Percentiles rank a stretch among this genome's conserved stretches.
These are phyloP conservation scores for Chionis minor DNA, from an alignment of 2,113 vertebrate species.

Conservation along the genomic window DNA sequence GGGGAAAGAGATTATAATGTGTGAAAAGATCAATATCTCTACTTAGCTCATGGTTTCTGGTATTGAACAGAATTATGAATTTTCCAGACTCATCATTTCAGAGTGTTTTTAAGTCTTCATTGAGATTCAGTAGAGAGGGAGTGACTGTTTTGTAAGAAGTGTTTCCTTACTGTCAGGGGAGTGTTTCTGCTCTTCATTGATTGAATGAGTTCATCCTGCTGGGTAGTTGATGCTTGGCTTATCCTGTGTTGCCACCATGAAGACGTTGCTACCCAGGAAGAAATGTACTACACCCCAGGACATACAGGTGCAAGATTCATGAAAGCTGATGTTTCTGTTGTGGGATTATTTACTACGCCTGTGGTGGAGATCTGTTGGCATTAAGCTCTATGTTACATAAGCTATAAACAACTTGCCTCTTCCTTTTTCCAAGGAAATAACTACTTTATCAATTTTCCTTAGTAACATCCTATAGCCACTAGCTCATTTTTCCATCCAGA, in stretches of 20 bases:
- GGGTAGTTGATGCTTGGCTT: neutral
- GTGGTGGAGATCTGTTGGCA: neutral
- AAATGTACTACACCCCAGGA: neutral
- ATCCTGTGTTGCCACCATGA: neutral
- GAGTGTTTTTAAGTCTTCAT: neutral
- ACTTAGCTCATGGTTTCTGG: neutral
- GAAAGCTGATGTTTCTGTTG: neutral
- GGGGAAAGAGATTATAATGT: neutral
- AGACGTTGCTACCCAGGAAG: neutral
- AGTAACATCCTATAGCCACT: neutral
- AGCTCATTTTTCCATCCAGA: neutral
- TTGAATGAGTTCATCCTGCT: neutral
- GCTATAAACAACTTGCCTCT: neutral
- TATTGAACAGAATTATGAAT: neutral
- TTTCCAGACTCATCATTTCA: neutral
- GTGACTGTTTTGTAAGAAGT: neutral
- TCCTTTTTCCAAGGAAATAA: neutral
- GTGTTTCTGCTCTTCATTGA: neutral
- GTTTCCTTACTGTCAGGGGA: neutral
- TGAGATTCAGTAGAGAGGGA: neutral
- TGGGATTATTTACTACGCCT: neutral
- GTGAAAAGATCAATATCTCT: neutral
- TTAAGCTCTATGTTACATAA: neutral
- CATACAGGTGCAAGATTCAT: neutral
- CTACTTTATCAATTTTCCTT: neutral